Base-by-base conservation (phyloP, 2,888 invertebrate genomes). In the Scaptomyza polygonia region DNA sequence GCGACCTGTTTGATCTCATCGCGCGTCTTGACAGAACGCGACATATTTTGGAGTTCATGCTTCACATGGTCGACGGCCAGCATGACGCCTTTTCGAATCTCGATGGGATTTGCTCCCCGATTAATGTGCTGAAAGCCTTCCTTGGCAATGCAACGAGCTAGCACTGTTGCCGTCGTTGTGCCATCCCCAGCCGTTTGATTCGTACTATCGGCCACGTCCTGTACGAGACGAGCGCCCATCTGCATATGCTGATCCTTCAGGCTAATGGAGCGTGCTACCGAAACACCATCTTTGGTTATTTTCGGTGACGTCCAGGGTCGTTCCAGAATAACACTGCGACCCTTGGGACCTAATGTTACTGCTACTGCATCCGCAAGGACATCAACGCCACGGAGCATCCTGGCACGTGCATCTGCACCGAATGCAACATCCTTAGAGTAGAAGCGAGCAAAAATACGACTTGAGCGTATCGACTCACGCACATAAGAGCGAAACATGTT, bases 131-230 rank as follows among this genome's bases (percentile, higher is more conserved):
- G 98, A 92, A 99, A 99, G 51, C 99, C 99, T 92, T 99, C 99
- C 90, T 98, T 99, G 48, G 99, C 99, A 90, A 99, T 99, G n/a
- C 99, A 96, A 64, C 99, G 94, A 0, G 99, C 99, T 69, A 99
- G 94, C 56, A 99, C 98, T 0, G 99, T 99, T 0, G 99, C 99
- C 9, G 99, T 98, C 0, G 99, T 99, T 0, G 99, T 99, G 45
- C 99, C 99, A 92, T 99, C 99, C 14, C 99, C 99, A 59, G 99
- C 99, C 91, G 99, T 98, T 91, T 99, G 99, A 90, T 99, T 99
- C 3, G 99, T 99, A 91, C 98, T 99, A 91, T 98, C 99, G 0
- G 99, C 99, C 29, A 99, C 99, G 92, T 99, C 99, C 93, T 99
- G 99, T 1, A 99, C 99, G 51, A 99, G 93, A 90, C 96, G 98